Conservation (phyloP, 2,888 invertebrate genomes). For the Cantharis flavilabris region DNA sequence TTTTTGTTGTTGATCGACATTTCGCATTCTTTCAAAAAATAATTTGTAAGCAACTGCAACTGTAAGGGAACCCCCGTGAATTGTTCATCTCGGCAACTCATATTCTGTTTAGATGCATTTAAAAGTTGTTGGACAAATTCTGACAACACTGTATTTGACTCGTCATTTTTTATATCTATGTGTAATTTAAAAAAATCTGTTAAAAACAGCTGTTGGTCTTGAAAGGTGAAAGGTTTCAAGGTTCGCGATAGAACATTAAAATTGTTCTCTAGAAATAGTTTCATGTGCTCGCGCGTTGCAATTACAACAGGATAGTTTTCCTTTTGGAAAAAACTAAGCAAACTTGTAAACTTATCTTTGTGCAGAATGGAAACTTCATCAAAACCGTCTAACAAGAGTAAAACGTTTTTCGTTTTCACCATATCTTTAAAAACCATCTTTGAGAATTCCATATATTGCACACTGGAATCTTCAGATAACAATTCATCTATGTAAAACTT, state of each 20-base stretch:
- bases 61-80: background rate
- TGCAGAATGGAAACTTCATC: constrained; percentile 8
- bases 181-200: background rate
- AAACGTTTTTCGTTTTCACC: background rate
- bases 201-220: background rate
- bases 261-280: background rate
- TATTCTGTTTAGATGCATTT: background rate
- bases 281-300: constrained; percentile 1
- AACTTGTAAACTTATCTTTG: background rate
- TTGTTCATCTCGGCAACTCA: background rate
- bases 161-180: background rate
- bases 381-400: constrained; percentile 5
- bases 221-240: background rate
- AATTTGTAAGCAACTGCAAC: background rate
- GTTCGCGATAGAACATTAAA: background rate
- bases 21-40: background rate
- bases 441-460: background rate
- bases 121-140: background rate
- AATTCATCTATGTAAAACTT: background rate
- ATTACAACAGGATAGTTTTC: background rate
- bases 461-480: background rate
- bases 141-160: background rate
- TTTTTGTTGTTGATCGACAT: background rate
- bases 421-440: background rate
- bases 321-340: background rate